Percentiles rank a stretch among this genome's conserved stretches.
Conservation (phyloP, 37 sponge, comb jelly and placozoan genomes). For the Haliclona indistincta region DNA sequence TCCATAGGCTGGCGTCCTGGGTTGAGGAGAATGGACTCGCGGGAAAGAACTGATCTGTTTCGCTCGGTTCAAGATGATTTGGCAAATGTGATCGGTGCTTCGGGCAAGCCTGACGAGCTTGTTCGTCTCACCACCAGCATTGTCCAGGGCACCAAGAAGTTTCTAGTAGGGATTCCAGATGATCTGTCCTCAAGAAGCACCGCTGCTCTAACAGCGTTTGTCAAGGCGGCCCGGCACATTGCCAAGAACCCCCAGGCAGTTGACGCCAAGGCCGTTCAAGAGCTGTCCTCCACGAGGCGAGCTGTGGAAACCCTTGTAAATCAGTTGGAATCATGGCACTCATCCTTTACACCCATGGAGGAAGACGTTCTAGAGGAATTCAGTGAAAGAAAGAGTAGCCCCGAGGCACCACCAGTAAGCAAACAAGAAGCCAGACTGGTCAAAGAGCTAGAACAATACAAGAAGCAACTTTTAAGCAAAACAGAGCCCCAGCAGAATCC, state of each 20-base stretch:
- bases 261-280: slow-evolving; percentile 48
- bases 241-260: slow-evolving; percentile 64
- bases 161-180: slow-evolving; percentile 57
- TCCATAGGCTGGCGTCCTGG: too few species aligned
- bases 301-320: slow-evolving; percentile 59
- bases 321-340: slow-evolving; percentile 59
- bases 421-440: slow-evolving; percentile 48
- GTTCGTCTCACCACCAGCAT: slow-evolving; percentile 56
- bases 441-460: slow-evolving; percentile 26
- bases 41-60: slow-evolving; percentile 43
- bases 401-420: neutral
- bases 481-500: slow-evolving; percentile 53
- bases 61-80: slow-evolving; percentile 36
- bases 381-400: neutral
- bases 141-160: slow-evolving; percentile 52
- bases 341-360: neutral
- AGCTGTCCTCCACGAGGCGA: slow-evolving; percentile 40
- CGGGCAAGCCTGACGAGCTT: slow-evolving; percentile 63
- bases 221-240: slow-evolving; percentile 56
- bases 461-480: slow-evolving; percentile 26
- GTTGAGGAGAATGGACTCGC: slow-evolving; percentile 17
- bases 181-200: slow-evolving; percentile 30
- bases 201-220: slow-evolving; percentile 47
- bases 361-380: slow-evolving; percentile 14
- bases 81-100: slow-evolving; percentile 34